phyloP scores from a whole-genome alignment of 1,140 invertebrate species.

The Procambarus clarkii region DNA sequence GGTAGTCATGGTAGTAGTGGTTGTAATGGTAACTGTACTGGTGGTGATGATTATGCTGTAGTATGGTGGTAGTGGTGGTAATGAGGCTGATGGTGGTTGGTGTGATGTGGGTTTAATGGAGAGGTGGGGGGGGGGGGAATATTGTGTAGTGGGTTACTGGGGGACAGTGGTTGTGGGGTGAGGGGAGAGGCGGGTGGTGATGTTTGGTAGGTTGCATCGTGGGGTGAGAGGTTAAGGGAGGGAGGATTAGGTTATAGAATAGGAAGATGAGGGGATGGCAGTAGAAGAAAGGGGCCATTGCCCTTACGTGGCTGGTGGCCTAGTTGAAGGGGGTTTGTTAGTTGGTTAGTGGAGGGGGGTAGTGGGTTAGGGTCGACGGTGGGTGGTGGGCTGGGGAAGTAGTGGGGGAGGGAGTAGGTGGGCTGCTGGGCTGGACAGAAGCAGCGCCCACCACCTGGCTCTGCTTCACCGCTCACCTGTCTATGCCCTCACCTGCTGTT shows the following conservation, averaged over 20 bases:
- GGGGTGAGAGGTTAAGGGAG: not conserved
- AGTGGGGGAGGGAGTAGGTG: not conserved
- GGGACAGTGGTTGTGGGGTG: not conserved
- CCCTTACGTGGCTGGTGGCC: not conserved
- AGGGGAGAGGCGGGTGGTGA: not conserved
- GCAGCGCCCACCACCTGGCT: conserved; percentile 47
- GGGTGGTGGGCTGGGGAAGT: not conserved
- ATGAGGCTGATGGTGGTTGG: not conserved
- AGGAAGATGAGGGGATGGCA: not conserved
- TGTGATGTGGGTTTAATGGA: not conserved
- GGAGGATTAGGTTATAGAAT: not conserved
- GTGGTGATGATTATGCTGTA: not conserved
- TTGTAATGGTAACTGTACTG: not conserved
- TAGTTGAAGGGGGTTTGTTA: not conserved
- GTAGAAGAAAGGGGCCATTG: not conserved
- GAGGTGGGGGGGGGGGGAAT: not conserved
- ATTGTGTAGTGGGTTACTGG: not conserved
- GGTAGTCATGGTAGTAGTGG: not conserved
- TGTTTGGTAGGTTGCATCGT: too few species aligned
- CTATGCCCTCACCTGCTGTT: conserved; percentile 52
- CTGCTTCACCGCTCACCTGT: conserved; percentile 41
- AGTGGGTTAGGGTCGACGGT: too few species aligned
- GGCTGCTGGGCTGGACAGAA: conserved; percentile 36
- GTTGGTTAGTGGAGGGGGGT: not conserved
- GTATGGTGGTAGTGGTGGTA: not conserved